These are phyloP conservation scores for Clavelina lepadiformis DNA, from an alignment of 23 tunicate genomes.

Conservation along the genomic window DNA sequence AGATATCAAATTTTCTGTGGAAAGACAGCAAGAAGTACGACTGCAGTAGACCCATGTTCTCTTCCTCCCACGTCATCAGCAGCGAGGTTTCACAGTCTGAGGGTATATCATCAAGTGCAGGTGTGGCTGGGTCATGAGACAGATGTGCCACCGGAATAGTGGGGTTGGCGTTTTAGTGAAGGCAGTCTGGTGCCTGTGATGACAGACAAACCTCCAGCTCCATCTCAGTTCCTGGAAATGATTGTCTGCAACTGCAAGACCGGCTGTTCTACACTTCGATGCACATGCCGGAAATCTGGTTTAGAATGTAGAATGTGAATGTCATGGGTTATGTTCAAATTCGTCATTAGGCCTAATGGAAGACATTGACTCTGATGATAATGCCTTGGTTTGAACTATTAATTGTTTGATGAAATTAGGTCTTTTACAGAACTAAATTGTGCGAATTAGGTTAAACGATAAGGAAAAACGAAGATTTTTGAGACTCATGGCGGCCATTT, in stretches of 20 bases:
- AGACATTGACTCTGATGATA: too few relatives aligned
- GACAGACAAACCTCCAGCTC: not conserved
- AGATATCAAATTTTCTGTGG: constrained; percentile 2
- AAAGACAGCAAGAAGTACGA: not conserved
- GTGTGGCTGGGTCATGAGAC: constrained; percentile 3
- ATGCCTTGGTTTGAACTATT: too few relatives aligned
- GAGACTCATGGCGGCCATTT: too few relatives aligned
- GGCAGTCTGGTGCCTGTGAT: constrained; percentile 13
- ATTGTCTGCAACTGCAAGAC: constrained; percentile 6
- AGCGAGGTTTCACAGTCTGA: constrained; percentile 2
- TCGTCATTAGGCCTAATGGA: too few relatives aligned
- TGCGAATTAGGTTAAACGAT: too few relatives aligned
- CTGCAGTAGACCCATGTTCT: not conserved
- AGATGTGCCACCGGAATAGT: constrained; percentile 7
- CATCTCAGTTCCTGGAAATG: constrained; percentile 4
- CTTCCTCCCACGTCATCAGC: constrained; percentile 15
- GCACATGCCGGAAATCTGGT: constrained; percentile 3
- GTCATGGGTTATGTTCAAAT: too few relatives aligned
- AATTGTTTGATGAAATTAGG: too few relatives aligned
- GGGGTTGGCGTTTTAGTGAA: constrained; percentile 13
- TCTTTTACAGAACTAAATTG: too few relatives aligned
- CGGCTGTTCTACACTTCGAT: not conserved
- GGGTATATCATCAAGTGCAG: constrained; percentile 3
- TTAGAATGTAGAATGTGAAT: not conserved
- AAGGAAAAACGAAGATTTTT: too few relatives aligned